Conservation (phyloP, 1,140 invertebrate species). For the Vanessa tameamea region DNA sequence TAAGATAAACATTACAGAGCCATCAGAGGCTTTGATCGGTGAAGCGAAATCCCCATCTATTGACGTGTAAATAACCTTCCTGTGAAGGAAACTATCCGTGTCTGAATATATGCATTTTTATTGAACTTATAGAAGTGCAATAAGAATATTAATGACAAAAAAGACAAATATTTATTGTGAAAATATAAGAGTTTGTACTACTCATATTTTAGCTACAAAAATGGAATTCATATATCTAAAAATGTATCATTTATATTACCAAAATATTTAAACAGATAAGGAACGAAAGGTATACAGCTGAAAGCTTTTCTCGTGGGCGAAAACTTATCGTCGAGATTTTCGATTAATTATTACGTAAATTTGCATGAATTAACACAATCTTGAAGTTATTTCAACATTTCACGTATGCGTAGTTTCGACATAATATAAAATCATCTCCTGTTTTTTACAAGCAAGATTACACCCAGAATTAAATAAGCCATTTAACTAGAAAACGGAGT, state of each 20-base stretch:
- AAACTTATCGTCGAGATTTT: too few relatives aligned
- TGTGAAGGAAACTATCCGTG: conserved; percentile 14
- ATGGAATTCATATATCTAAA: too few relatives aligned
- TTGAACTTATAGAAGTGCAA: conserved; percentile 9
- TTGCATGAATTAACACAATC: too few relatives aligned
- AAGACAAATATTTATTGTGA: not conserved
- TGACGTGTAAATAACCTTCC: conserved; percentile 30
- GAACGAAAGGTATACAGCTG: too few relatives aligned
- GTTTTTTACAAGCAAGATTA: not conserved
- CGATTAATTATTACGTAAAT: too few relatives aligned
- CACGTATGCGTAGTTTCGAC: too few relatives aligned
- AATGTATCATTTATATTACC: too few relatives aligned
- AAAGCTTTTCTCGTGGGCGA: too few relatives aligned
- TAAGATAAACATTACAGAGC: conserved; percentile 14
- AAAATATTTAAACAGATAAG: too few relatives aligned
- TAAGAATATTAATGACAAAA: not conserved
- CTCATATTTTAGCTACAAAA: not conserved
- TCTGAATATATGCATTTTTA: conserved; percentile 20
- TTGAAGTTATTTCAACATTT: too few relatives aligned
- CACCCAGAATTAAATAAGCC: not conserved
- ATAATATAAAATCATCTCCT: not conserved
- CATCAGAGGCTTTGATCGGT: conserved; percentile 39
- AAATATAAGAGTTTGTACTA: not conserved
- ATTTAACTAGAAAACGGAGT: conserved; percentile 13
- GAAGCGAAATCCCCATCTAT: conserved; percentile 26